Conservation (phyloP, 2,797 vertebrate species). For the Anas georgica region DNA sequence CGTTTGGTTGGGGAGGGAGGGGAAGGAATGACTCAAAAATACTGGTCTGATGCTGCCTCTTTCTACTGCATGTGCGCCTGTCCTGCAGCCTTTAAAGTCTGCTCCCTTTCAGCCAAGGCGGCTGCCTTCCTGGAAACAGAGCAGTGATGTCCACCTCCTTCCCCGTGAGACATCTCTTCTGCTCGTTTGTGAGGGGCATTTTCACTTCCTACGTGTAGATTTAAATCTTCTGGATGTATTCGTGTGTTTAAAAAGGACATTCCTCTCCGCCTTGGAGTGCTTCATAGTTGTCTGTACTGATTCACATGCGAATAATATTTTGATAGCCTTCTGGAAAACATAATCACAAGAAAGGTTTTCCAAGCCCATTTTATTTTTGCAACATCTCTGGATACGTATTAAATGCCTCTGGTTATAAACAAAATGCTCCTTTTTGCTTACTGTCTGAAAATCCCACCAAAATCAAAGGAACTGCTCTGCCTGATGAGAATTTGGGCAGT, state of each 20-base stretch:
- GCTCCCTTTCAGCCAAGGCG: background rate
- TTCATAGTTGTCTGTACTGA: background rate
- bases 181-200: rapidly evolving
- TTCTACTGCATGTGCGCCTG: rapidly evolving
- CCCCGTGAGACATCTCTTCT: too few species aligned
- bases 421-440: background rate
- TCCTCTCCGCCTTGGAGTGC: background rate
- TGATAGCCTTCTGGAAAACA: background rate
- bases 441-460: background rate
- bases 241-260: rapidly evolving
- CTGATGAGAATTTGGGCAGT: background rate
- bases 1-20: rapidly evolving
- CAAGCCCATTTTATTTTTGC: background rate
- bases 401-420: rapidly evolving
- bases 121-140: background rate
- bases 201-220: rapidly evolving
- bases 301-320: background rate
- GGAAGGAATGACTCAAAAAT: rapidly evolving
- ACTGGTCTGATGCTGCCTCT: rapidly evolving
- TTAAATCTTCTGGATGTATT: rapidly evolving
- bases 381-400: rapidly evolving
- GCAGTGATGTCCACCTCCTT: rapidly evolving
- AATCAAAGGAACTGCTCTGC: background rate
- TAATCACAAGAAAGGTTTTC: background rate
- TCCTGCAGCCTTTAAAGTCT: rapidly evolving